Conservation (phyloP, 1,140 invertebrate genomes). For the Contarinia nasturtii region DNA sequence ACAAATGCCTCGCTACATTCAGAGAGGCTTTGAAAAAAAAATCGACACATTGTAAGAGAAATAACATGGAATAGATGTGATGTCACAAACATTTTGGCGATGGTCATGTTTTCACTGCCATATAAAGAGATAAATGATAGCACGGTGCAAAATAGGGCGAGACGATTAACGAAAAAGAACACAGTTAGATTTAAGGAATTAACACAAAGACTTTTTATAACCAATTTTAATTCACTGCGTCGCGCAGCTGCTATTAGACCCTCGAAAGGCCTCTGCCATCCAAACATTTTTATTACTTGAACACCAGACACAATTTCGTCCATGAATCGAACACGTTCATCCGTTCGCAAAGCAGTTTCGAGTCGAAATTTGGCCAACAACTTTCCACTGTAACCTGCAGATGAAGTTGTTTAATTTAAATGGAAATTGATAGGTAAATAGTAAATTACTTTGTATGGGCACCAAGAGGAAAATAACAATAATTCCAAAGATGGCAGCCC, state of each 20-base stretch:
- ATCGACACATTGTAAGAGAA: slow-evolving; percentile 40
- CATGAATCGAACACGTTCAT: slow-evolving; percentile 38
- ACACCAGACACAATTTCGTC: slow-evolving; percentile 41
- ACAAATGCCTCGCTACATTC: slow-evolving; percentile 37
- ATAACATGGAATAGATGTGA: slow-evolving; percentile 41
- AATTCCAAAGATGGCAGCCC: slow-evolving; percentile 46
- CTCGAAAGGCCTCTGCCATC: neutral
- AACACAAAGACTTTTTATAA: slow-evolving; percentile 41
- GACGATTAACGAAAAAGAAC: slow-evolving; percentile 44
- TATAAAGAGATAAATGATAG: slow-evolving; percentile 28
- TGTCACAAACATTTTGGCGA: slow-evolving; percentile 42
- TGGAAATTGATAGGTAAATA: no score
- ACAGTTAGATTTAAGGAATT: slow-evolving; percentile 53
- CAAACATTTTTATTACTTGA: slow-evolving; percentile 21
- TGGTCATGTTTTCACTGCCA: slow-evolving; percentile 10
- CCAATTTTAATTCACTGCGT: slow-evolving; percentile 28
- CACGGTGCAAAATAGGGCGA: slow-evolving; percentile 40
- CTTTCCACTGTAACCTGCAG: slow-evolving; percentile 26
- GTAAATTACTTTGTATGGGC: slow-evolving; percentile 41
- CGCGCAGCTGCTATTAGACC: slow-evolving; percentile 17
- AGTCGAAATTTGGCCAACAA: slow-evolving; percentile 24
- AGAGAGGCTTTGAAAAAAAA: slow-evolving; percentile 48
- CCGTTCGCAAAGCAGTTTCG: slow-evolving; percentile 28
- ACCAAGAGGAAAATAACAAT: slow-evolving; percentile 51
- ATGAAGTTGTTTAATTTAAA: slow-evolving; percentile 4